Evolutionary conservation across 2,797 vertebrate species (phyloP).

Genomic region (Rhynchotus rufescens): DNA sequence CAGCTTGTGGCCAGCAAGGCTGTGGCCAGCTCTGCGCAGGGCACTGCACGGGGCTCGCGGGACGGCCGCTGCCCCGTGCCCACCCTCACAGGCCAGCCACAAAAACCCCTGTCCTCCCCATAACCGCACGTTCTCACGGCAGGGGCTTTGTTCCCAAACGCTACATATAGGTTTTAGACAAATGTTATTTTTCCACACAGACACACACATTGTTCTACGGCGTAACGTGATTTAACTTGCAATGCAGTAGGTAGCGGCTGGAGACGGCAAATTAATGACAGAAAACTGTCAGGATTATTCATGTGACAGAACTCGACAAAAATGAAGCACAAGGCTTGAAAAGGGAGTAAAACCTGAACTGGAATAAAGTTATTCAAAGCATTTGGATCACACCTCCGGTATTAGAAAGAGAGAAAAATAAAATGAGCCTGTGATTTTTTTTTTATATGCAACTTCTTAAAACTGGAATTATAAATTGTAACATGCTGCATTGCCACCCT

Average conservation of each 20-base stretch:
- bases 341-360: neutral
- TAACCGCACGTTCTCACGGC: neutral
- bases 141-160: neutral
- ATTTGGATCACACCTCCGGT: neutral
- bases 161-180: accelerated
- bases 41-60: neutral
- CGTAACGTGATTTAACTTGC: neutral
- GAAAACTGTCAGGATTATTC: neutral
- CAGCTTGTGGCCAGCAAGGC: neutral
- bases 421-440: constrained; percentile 2
- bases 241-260: accelerated
- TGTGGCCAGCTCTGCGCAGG: neutral
- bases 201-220: accelerated
- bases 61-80: neutral
- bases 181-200: neutral
- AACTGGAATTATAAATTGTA: constrained; percentile 16
- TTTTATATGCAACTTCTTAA: neutral
- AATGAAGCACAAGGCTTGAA: neutral
- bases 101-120: neutral
- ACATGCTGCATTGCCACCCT: accelerated
- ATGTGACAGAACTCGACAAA: accelerated
- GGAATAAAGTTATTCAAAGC: constrained; percentile 8
- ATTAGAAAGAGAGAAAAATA: neutral
- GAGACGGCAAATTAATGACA: neutral
- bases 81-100: neutral